Base-by-base conservation (phyloP, 2,888 invertebrate species). In the Agriopis leucophaearia region DNA sequence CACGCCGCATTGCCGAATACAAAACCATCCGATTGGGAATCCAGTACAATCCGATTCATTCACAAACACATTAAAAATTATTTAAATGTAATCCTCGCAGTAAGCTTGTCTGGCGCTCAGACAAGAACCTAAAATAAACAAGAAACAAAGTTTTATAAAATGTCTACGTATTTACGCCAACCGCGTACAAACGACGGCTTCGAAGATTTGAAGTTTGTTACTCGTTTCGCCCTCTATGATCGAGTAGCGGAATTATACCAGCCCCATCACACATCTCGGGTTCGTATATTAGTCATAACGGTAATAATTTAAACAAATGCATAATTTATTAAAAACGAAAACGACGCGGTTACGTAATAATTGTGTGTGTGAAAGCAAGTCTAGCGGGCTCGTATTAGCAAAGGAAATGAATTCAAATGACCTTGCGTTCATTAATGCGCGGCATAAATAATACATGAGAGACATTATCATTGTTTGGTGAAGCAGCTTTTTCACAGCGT, bases 361-460 rank as follows among this genome's bases (percentile, higher is more conserved):
- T 61, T 72, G 47, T 72, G 58, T 79, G 80, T 79, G 80, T 79
- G 79, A 80, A 83, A 82, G 80, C 78, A 77, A 81, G 79, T 75
- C 75, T 78, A 73, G 50, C 48, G 54, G 70, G 70, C 72, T 62
- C 75, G 69, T 78, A 75, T 77, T 78, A 81, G 77, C 78, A 77
- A 84, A 86, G 88, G 81, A 88, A 90, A 91, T 88, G 84, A 85
- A 90, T 90, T 88, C 88, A 88, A 85, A 86, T 88, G 92, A 91
- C 91, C 92, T 92, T 92, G 92, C 85, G 68, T 85, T 90, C 89
- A 91, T 92, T 91, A 91, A 90, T 88, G 87, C 88, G 86, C 88
- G 78, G 74, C 76, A 89, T 91, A 88, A 87, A 92, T 92, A 85
- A 92, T 83, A 91, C 90, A 91, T 91, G 90, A 90, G 87, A 78